These are phyloP conservation scores for Drosophila sucinea DNA, from an alignment of 1,140 invertebrate genomes.

Conservation along the genomic window DNA sequence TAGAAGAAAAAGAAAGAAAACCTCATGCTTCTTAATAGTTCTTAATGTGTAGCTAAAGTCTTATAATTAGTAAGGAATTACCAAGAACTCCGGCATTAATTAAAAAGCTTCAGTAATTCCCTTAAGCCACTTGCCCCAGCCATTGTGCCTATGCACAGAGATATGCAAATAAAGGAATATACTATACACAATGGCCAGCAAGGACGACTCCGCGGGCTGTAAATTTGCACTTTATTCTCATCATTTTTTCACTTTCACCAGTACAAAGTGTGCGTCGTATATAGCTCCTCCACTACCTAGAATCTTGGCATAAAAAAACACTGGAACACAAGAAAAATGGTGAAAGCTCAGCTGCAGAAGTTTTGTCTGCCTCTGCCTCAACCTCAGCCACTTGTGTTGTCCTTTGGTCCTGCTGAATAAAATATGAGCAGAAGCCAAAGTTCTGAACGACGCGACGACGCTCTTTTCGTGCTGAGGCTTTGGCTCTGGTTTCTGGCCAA, in stretches of 20 bases:
- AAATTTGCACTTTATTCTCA: conserved; percentile 59
- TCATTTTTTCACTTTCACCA: conserved; percentile 53
- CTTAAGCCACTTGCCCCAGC: conserved; percentile 35
- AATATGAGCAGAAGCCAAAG: conserved; percentile 56
- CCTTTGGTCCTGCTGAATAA: conserved; percentile 51
- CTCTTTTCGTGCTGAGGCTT: conserved; percentile 44
- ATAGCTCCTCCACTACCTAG: conserved; percentile 8
- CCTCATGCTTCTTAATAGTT: conserved; percentile 3
- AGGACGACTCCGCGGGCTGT: conserved; percentile 17
- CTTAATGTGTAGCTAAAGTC: conserved; percentile 19
- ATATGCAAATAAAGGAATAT: conserved; percentile 45
- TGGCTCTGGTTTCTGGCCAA: conserved; percentile 1
- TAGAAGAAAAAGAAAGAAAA: neutral
- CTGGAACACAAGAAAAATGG: conserved; percentile 45
- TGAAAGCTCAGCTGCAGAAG: conserved; percentile 54
- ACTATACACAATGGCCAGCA: neutral
- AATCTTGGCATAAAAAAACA: conserved; percentile 18
- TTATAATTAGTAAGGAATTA: conserved; percentile 33
- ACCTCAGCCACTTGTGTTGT: conserved; percentile 40
- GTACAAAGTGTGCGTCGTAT: conserved; percentile 3
- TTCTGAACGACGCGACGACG: conserved; percentile 28
- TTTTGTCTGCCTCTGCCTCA: conserved; percentile 32
- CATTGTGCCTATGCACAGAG: conserved; percentile 24
- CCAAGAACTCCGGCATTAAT: conserved; percentile 24
- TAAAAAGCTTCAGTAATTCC: conserved; percentile 27